phyloP scores from a whole-genome alignment of 2,888 invertebrate species.

The Rotaria macrura region DNA sequence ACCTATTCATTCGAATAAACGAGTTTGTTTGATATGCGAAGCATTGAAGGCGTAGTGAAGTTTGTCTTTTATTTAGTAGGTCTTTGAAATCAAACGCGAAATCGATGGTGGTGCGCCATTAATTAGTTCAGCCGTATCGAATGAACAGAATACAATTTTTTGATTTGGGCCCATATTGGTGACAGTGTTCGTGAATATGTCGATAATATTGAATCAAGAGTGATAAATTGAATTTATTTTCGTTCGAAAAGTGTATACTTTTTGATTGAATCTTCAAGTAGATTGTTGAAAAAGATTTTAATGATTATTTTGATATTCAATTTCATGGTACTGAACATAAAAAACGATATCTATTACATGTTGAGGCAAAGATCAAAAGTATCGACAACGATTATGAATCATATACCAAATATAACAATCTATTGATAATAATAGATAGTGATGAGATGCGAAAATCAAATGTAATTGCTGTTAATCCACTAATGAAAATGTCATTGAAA shows the following conservation, averaged over 20 bases:
- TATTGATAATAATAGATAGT: too few species aligned
- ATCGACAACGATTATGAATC: background rate
- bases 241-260: too few species aligned
- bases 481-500: background rate
- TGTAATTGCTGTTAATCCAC: background rate
- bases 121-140: background rate
- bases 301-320: slow-evolving; percentile 4
- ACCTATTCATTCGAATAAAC: background rate
- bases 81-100: background rate
- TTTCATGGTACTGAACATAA: background rate
- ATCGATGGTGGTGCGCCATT: background rate
- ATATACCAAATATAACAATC: too few species aligned
- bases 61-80: too few species aligned
- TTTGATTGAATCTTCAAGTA: background rate
- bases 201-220: background rate
- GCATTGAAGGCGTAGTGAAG: background rate
- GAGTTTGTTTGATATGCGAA: background rate
- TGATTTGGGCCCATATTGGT: slow-evolving; percentile 11
- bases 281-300: slow-evolving; percentile 2
- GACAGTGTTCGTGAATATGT: slow-evolving; percentile 5
- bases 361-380: background rate
- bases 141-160: background rate
- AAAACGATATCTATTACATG: background rate
- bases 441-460: slow-evolving; percentile 9
- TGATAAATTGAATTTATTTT: background rate